These are phyloP conservation scores for Luperina nickerlii DNA, from an alignment of 2,888 invertebrate species.

Conservation along the genomic window DNA sequence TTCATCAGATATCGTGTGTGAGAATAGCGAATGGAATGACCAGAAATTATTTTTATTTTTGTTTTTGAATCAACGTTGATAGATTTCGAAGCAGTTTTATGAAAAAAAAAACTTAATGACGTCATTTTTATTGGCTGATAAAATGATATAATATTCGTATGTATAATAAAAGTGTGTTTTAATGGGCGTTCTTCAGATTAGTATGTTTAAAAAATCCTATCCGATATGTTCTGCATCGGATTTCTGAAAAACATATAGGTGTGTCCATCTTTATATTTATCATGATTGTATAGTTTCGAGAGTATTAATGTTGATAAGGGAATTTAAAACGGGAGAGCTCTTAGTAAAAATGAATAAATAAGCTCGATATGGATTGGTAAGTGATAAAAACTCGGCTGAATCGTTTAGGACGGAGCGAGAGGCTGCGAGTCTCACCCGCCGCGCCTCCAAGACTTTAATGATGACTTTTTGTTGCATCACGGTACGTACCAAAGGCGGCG, in stretches of 20 bases:
- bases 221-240: conserved; percentile 20
- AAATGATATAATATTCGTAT: not conserved
- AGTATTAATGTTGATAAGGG: conserved; percentile 66
- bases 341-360: conserved; percentile 84
- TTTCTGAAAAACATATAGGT: conserved; percentile 34
- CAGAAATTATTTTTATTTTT: conserved; percentile 33
- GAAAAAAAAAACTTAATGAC: conserved; percentile 4
- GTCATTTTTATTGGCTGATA: conserved; percentile 11
- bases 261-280: conserved; percentile 55
- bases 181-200: not conserved
- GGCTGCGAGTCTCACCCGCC: conserved; percentile 83
- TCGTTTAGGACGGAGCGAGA: conserved; percentile 85
- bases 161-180: conserved; percentile 7
- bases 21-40: conserved; percentile 56
- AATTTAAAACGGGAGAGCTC: conserved; percentile 75
- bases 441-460: conserved; percentile 88
- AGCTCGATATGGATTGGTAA: conserved; percentile 85
- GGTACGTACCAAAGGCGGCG: conserved; percentile 72
- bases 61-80: conserved; percentile 25
- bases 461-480: conserved; percentile 86
- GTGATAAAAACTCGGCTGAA: conserved; percentile 87
- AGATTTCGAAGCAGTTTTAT: conserved; percentile 9
- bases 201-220: conserved; percentile 20
- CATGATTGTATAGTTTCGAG: conserved; percentile 58
- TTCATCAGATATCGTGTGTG: conserved; percentile 65